Evolutionary conservation across 2,797 vertebrate genomes (phyloP).

Genomic region (Anableps anableps): DNA sequence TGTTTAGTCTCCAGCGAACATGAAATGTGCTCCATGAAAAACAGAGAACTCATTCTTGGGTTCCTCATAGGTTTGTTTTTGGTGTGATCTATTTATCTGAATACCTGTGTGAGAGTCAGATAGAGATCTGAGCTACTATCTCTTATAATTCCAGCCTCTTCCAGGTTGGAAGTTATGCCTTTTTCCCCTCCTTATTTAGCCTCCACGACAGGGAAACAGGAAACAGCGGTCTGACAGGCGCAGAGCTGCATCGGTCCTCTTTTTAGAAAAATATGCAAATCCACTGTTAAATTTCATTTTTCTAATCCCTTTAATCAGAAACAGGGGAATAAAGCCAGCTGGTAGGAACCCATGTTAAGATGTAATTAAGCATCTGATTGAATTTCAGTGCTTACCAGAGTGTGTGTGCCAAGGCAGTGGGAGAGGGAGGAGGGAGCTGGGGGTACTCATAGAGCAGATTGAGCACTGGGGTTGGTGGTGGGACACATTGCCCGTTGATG

Average conservation of each 20-base stretch:
- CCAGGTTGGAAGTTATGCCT: constrained; percentile 25
- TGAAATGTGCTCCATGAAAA: constrained; percentile 30
- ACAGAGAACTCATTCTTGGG: constrained; percentile 20
- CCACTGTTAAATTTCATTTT: constrained; percentile 93
- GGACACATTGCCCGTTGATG: constrained; percentile 64
- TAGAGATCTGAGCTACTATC: constrained; percentile 1
- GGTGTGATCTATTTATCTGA: constrained; percentile 29
- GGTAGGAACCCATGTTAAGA: constrained; percentile 92
- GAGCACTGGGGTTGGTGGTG: constrained; percentile 75
- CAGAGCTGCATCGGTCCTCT: constrained; percentile 68
- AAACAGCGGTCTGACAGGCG: constrained; percentile 56
- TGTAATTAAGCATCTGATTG: constrained; percentile 98
- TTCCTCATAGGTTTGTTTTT: constrained; percentile 11
- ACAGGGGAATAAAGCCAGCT: constrained; percentile 96
- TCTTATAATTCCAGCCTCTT: constrained; percentile 46
- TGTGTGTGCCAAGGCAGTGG: constrained; percentile 71
- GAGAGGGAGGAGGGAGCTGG: constrained; percentile 59
- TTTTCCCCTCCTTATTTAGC: constrained; percentile 49
- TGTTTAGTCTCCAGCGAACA: constrained; percentile 30
- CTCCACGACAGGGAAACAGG: constrained; percentile 43
- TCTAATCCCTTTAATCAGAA: constrained; percentile 97
- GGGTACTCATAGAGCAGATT: constrained; percentile 75
- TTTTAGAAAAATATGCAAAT: constrained; percentile 89
- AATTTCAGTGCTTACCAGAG: constrained; percentile 90
- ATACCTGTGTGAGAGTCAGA: constrained; percentile 33